Evolutionary conservation across 2,888 invertebrate species (phyloP), one percentile per base, ranked within the genome.

Genomic region (Sphaerophoria rueppellii): DNA sequence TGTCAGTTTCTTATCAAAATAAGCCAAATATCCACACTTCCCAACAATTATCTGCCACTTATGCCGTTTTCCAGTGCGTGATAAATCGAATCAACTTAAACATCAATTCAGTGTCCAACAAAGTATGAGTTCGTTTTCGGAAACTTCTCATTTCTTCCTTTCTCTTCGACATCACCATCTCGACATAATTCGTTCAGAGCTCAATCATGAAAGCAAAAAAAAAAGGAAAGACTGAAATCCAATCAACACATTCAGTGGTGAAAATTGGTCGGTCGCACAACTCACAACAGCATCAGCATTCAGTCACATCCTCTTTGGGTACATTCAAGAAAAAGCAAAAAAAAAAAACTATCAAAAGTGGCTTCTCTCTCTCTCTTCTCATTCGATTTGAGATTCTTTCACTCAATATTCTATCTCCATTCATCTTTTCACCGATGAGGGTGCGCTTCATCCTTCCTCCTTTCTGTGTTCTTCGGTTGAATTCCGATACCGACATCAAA

Each of bases 21-120:
- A 50, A 24, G 69, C 24, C n/a, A 71, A 55, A 37, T 57, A 14
- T 14, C 37, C 14, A 54, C 69, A 60, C 77, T 71, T 11, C 54
- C 12, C 24, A 35, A 11, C 54, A 65, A 58, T 76, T 76, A 67
- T 34, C 76, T 52, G 72, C 40, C 72, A 48, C 46, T 80, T 67
- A 67, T 14, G 50, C 14, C 50, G 32, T 46, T 50, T 78, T 35
- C 12, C 48, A 3, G 34, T 24, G 52, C 24, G 24, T 65, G 60
- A 60, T 52, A 77, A 82, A 82, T 82, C 72, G 72, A 82, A 82
- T 82, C 82, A 82, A 69, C 78, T 57, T 72, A 24, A 67, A 69
- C 72, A 75, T 82, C 82, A 73, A 77, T 60, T 82, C 55, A 60
- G 63, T 57, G 57, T 6, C 55, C 78, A 72, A 73, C 63, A 76